Evolutionary conservation across 2,888 invertebrate species (phyloP).

Genomic region (Metallyticus violacea): DNA sequence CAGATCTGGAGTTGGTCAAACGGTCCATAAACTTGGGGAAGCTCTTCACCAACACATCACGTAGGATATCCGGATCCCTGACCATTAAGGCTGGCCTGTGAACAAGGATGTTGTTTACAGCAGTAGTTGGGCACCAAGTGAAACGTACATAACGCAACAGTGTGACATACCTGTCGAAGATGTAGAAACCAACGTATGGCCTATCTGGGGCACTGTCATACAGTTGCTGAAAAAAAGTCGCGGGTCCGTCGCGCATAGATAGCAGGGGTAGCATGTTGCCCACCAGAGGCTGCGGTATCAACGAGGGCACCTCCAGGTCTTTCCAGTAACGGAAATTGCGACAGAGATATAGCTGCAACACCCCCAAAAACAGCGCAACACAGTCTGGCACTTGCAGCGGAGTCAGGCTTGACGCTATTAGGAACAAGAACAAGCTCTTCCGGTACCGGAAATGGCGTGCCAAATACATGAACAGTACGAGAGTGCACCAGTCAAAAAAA

Average conservation of each 20-base stretch:
- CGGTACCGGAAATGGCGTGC: not conserved
- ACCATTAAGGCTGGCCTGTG: not conserved
- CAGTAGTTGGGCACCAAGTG: too few relatives aligned
- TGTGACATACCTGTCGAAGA: constrained; percentile 8
- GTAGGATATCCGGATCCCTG: not conserved
- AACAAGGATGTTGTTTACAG: too few relatives aligned
- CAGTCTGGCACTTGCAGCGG: not conserved
- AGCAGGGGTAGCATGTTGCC: not conserved
- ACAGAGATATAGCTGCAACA: not conserved
- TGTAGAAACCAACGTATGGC: constrained; percentile 20
- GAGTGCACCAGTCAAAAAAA: not conserved
- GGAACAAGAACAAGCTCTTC: not conserved
- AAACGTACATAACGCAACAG: too few relatives aligned
- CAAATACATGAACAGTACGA: not conserved
- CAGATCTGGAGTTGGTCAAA: not conserved
- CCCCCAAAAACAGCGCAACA: not conserved
- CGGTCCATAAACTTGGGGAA: not conserved
- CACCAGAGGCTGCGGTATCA: not conserved
- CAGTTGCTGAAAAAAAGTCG: not conserved
- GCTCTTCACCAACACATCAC: not conserved
- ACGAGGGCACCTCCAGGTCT: not conserved
- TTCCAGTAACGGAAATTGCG: not conserved
- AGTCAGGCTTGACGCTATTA: not conserved
- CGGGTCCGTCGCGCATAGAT: not conserved
- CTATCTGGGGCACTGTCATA: not conserved